Evolutionary conservation across 2,888 invertebrate genomes (phyloP), one percentile per base, ranked within the genome.

Genomic region (Lydus trimaculatus): DNA sequence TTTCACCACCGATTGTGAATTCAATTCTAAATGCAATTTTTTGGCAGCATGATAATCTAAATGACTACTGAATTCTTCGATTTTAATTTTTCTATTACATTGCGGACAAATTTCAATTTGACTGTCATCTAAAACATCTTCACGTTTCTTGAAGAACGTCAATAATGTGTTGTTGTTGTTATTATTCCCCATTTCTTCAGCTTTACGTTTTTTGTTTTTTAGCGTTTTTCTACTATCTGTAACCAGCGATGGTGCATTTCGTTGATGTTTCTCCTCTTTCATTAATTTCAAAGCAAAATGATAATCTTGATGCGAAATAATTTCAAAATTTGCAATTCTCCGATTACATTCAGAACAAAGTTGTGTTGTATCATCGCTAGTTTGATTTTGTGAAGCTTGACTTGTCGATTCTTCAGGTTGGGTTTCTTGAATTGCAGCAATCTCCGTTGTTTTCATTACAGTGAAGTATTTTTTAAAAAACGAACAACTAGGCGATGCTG

Each of bases 21-120:
- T 92, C 8, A 92, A 81, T 84, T 91, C 88, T 75, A 88, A 86
- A 76, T 91, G 94, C 63, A 97, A 83, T 79, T 91, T 91, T 80
- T 91, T 89, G 6, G 97, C 97, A 77, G 93, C 88, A 83, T 97
- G 97, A 82, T 91, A 96, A 86, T 97, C 96, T 15, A 89, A 84
- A 84, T 96, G 96, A 67, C 89, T 90, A 36, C 88, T 88, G 67
- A 91, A 82, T 69, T 90, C 88, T 80, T 88, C 86, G 1, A 85
- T 75, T 28, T 86, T 79, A 78, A 95, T 84, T 58, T 83, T 80
- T 80, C 89, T 88, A 6, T 87, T 87, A 84, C 96, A 96, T 79
- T 91, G 88, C 2, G 87, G 81, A 83, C 96, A 96, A 8, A 73
- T 67, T 73, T 82, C 78, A 13, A 72, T 13, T 33, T 71, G 59